Evolutionary conservation across 2,797 vertebrate species (phyloP).

Genomic region (Melanogrammus aeglefinus): DNA sequence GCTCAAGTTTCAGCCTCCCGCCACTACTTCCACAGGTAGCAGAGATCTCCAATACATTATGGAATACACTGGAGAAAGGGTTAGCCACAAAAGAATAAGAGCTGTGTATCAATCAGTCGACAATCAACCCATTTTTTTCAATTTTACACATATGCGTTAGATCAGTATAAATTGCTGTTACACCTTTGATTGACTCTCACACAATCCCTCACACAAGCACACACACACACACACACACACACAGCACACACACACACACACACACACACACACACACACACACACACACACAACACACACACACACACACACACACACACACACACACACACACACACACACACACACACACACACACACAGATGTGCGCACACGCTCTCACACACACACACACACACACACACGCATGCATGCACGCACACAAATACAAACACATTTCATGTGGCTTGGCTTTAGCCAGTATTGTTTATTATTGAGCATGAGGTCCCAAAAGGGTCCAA

Average conservation of each 20-base stretch:
- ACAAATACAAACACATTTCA: not conserved
- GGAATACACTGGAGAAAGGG: conserved; percentile 61
- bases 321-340: not conserved
- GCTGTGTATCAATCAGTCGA: conserved; percentile 65
- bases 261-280: too few species aligned
- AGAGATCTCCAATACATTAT: conserved; percentile 35
- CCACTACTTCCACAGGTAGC: conserved; percentile 30
- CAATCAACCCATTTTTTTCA: conserved; percentile 20
- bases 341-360: conserved; percentile 56
- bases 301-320: not conserved
- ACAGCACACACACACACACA: conserved; percentile 57
- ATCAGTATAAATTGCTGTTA: not conserved
- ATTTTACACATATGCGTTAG: not conserved
- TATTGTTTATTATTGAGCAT: conserved; percentile 44
- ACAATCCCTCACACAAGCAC: not conserved
- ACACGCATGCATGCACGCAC: too few species aligned
- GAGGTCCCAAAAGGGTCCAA: conserved; percentile 28
- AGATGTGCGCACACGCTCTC: too few species aligned
- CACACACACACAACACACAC: too few species aligned
- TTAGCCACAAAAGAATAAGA: conserved; percentile 64
- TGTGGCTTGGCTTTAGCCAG: conserved; percentile 29
- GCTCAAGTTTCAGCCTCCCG: conserved; percentile 26
- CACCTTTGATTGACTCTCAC: not conserved
- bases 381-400: too few species aligned
- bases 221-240: too few species aligned